These are phyloP conservation scores for Epinephelus cyanopodus DNA, from an alignment of 2,113 vertebrate species.

Conservation along the genomic window DNA sequence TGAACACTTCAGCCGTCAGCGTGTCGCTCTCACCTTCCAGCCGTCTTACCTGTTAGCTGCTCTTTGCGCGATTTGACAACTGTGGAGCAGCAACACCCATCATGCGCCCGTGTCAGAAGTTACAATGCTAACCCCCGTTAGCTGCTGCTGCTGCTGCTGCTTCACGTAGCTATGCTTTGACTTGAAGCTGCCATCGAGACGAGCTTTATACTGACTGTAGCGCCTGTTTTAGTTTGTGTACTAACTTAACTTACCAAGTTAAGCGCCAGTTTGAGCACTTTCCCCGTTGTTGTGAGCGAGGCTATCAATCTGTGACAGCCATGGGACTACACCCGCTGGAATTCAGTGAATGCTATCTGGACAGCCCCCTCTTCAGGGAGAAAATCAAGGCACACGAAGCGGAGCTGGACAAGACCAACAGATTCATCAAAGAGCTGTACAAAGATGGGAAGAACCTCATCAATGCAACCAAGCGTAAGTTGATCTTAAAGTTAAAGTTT, in stretches of 20 bases:
- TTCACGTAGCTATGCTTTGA: conserved; percentile 58
- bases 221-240: not conserved
- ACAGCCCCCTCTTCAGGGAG: conserved; percentile 94
- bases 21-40: not conserved
- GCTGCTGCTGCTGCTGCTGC: conserved; percentile 57
- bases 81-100: conserved; percentile 60
- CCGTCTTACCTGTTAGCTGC: conserved; percentile 13
- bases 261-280: conserved; percentile 18
- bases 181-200: conserved; percentile 17
- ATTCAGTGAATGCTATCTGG: conserved; percentile 98
- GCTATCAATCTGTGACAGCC: conserved; percentile 47
- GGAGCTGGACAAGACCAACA: conserved; percentile 96
- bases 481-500: not conserved
- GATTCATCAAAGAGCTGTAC: conserved; percentile 97
- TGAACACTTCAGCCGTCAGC: not conserved
- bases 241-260: too few relatives aligned
- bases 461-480: conserved; percentile 95
- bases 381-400: conserved; percentile 93
- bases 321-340: conserved; percentile 98
- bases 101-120: conserved; percentile 51
- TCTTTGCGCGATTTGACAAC: conserved; percentile 49
- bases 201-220: not conserved
- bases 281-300: conserved; percentile 10
- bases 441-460: conserved; percentile 98
- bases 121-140: conserved; percentile 69